Base-by-base conservation (phyloP, 2,888 invertebrate species). In the Chymomyza caudatula region DNA sequence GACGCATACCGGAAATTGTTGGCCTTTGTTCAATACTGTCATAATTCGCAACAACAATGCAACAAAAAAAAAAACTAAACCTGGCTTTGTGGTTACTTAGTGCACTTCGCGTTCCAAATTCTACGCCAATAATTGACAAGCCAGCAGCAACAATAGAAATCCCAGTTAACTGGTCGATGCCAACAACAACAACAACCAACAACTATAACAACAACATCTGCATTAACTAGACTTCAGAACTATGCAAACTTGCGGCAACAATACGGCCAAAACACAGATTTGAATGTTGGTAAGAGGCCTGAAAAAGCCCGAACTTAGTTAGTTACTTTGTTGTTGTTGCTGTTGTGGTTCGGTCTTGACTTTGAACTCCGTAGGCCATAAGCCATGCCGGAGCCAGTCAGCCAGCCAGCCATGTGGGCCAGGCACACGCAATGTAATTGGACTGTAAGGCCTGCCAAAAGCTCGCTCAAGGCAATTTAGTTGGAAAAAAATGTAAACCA, bases 111-210 rank as follows among this genome's bases (percentile, higher is more conserved):
- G 81, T 84, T 86, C 87, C 75, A 79, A 84, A 87, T 87, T 87
- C 74, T 77, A 60, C 71, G 71, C 69, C 78, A 82, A 85, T 87
- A 86, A 86, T 86, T 86, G 85, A 87, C 87, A 86, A 82, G 73
- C 61, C 76, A 79, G 77, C 78, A 74, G 42, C 44, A 71, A 67
- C 71, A 71, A 73, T 63, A 67, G 66, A 69, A 61, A 58, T 44
- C 43, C 53, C 57, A 53, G 53, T 8, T 52, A 65, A 69, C 71
- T 74, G 65, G 67, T 66, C 67, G 56, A 54, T 55, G 1, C 55
- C 6, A 29, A 2, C 49, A 15, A 49, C 17, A 51, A 23, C 53
- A 17, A 53, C 23, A 53, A 37, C 25, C 44, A 65, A 49, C 62
- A 62, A 65, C 60, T 59, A 63, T 61, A 43, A 58, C 47, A 57